These are phyloP conservation scores for Sebastes oblongus DNA, from an alignment of 2,797 vertebrate species.

Conservation along the genomic window DNA sequence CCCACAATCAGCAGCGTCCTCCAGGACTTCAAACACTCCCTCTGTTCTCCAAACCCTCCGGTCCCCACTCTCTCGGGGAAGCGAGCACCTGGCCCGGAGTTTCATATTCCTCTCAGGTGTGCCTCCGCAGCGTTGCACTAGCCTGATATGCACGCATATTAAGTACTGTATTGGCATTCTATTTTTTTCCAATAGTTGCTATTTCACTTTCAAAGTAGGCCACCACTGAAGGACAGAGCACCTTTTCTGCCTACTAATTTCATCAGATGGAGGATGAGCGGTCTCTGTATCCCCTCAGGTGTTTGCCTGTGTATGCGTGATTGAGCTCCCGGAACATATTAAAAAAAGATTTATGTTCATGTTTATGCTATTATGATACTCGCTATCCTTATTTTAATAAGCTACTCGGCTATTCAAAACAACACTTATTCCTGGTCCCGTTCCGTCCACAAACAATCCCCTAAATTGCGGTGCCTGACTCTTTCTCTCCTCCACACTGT, in stretches of 20 bases:
- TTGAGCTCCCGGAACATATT: neutral
- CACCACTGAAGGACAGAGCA: slow-evolving; percentile 73
- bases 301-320: slow-evolving; percentile 3
- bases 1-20: slow-evolving; percentile 72
- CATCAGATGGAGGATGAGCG: slow-evolving; percentile 59
- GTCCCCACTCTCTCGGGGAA: slow-evolving; percentile 62
- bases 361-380: neutral
- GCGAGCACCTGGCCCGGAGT: slow-evolving; percentile 71
- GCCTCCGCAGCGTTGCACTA: slow-evolving; percentile 63
- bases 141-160: slow-evolving; percentile 81
- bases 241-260: slow-evolving; percentile 68
- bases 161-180: slow-evolving; percentile 77
- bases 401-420: neutral
- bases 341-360: neutral
- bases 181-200: slow-evolving; percentile 75
- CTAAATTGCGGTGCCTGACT: neutral
- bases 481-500: neutral
- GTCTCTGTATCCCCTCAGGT: slow-evolving; percentile 34
- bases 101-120: slow-evolving; percentile 79
- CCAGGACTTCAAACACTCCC: slow-evolving; percentile 76
- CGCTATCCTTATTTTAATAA: slow-evolving; percentile 5
- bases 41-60: slow-evolving; percentile 62
- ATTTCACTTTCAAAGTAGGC: slow-evolving; percentile 82
- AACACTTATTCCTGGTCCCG: neutral
- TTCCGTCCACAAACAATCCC: neutral